phyloP scores from a whole-genome alignment of 2,888 invertebrate genomes.

The Drosophila multiciliata region DNA sequence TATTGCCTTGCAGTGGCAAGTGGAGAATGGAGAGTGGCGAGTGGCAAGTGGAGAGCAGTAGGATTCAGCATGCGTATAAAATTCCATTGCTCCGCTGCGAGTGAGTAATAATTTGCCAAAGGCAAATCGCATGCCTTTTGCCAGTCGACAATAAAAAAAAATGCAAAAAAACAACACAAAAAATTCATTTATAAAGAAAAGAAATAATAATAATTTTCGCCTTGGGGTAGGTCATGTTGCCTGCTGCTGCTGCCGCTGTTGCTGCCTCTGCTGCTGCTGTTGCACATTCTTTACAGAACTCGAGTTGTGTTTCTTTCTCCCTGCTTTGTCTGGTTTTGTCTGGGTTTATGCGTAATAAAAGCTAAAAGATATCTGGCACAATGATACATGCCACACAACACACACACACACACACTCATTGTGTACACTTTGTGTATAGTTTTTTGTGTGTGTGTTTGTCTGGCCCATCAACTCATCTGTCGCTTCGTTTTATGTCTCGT shows the following conservation, averaged over 20 bases:
- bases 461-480: constrained; percentile 53
- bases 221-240: constrained; percentile 82
- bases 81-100: constrained; percentile 69
- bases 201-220: constrained; percentile 81
- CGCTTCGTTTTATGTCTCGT: constrained; percentile 71
- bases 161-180: constrained; percentile 25
- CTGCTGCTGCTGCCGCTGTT: constrained; percentile 5
- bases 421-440: constrained; percentile 16
- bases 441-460: constrained; percentile 6
- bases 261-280: neutral
- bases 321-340: constrained; percentile 31
- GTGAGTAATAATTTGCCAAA: constrained; percentile 60
- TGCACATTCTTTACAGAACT: constrained; percentile 58
- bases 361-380: constrained; percentile 60
- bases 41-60: constrained; percentile 39
- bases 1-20: constrained; percentile 56
- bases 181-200: constrained; percentile 44
- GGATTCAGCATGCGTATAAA: constrained; percentile 59
- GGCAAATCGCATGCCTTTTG: constrained; percentile 57
- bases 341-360: constrained; percentile 60
- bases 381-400: constrained; percentile 26
- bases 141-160: constrained; percentile 33
- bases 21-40: constrained; percentile 54
- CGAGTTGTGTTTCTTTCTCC: constrained; percentile 13
- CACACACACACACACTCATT: constrained; percentile 6